phyloP scores from a whole-genome alignment of 2,888 invertebrate species.

The Anorthoa munda region DNA sequence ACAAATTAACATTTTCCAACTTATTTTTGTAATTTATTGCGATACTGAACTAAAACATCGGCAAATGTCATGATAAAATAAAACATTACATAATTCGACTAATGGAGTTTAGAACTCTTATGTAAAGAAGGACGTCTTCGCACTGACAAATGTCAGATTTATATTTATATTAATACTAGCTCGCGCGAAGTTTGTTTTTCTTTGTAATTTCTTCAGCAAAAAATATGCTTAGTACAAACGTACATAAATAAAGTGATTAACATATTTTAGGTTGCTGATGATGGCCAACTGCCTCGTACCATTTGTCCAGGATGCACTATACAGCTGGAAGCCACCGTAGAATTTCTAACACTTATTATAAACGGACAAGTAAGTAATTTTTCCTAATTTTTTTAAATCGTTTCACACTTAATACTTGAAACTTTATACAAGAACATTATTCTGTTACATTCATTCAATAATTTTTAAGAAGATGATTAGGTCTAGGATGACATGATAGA shows the following conservation, averaged over 20 bases:
- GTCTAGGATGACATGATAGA: too few species aligned
- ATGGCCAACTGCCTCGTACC: slow-evolving; percentile 93
- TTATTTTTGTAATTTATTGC: slow-evolving; percentile 35
- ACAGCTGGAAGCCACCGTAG: slow-evolving; percentile 93
- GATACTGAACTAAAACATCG: background rate
- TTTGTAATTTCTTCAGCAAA: background rate
- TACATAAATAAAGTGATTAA: too few species aligned
- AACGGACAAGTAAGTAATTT: slow-evolving; percentile 91
- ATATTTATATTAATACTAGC: slow-evolving; percentile 28
- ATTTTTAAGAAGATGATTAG: too few species aligned
- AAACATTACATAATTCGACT: slow-evolving; percentile 13
- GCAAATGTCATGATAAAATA: slow-evolving; percentile 3
- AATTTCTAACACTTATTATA: slow-evolving; percentile 93
- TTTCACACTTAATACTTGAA: background rate
- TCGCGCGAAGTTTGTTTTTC: slow-evolving; percentile 61
- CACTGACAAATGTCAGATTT: slow-evolving; percentile 53
- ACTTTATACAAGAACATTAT: background rate
- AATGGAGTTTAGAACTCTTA: slow-evolving; percentile 9
- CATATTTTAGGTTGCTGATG: slow-evolving; percentile 92
- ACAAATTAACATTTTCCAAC: slow-evolving; percentile 60
- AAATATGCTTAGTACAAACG: background rate
- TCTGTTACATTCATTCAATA: too few species aligned
- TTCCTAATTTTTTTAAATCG: background rate
- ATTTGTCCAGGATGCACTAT: slow-evolving; percentile 95
- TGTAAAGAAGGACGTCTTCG: slow-evolving; percentile 18